Percentiles rank a stretch among this genome's conserved stretches.
These are phyloP conservation scores for Phodopus roborovskii DNA, from an alignment of 2,113 vertebrate species.

Conservation along the genomic window DNA sequence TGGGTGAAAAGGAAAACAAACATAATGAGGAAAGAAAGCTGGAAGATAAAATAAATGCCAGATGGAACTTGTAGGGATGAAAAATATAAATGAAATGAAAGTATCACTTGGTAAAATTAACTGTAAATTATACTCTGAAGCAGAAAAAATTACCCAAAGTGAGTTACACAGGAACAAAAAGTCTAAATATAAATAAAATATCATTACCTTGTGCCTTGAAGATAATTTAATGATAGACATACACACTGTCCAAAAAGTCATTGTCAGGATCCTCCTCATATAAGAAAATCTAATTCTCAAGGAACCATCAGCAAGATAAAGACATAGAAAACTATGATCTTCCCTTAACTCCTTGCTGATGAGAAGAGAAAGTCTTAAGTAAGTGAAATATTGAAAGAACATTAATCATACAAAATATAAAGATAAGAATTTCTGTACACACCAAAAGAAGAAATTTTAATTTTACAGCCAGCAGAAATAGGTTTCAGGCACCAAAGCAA, in stretches of 20 bases:
- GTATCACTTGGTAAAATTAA: not conserved
- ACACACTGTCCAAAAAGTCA: not conserved
- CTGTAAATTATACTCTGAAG: not conserved
- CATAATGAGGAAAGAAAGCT: not conserved
- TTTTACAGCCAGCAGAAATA: not conserved
- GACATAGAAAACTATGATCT: not conserved
- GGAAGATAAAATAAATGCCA: not conserved
- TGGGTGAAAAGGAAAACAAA: slow-evolving; percentile 34
- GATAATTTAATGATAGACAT: not conserved
- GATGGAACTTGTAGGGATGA: slow-evolving; percentile 15
- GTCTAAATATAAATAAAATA: not conserved
- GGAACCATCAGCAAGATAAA: not conserved
- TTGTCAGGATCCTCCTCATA: not conserved
- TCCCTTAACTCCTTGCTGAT: not conserved
- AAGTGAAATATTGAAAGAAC: not conserved
- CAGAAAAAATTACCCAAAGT: not conserved
- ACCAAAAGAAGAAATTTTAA: not conserved
- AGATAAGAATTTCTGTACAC: not conserved
- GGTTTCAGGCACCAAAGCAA: not conserved
- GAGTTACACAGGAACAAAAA: not conserved
- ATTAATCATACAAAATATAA: not conserved
- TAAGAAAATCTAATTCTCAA: not conserved
- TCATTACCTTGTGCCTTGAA: not conserved
- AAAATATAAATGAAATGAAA: slow-evolving; percentile 28
- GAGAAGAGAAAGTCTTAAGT: not conserved